phyloP scores from a whole-genome alignment of 1,140 invertebrate species.

The Lepidurus couesii region DNA sequence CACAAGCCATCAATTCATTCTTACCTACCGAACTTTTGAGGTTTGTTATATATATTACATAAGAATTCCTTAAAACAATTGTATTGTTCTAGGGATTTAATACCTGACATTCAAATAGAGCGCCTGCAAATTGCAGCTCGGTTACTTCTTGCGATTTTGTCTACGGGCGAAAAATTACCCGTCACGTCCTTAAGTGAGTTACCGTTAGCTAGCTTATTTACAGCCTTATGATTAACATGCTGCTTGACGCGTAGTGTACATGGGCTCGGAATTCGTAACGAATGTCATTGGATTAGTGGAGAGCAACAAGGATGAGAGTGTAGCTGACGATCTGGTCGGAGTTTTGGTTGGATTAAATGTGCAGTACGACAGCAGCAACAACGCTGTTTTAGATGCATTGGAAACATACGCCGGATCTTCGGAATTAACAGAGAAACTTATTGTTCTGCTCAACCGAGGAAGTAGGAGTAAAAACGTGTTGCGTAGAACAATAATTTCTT shows the following conservation, averaged over 20 bases:
- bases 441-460: constrained; percentile 6
- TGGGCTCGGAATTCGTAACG: background rate
- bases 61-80: background rate
- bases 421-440: background rate
- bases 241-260: background rate
- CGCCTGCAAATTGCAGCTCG: background rate
- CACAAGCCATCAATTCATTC: background rate
- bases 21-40: background rate
- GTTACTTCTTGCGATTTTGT: background rate
- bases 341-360: background rate
- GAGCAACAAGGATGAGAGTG: background rate
- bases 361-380: background rate
- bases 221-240: background rate
- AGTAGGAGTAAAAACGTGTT: background rate
- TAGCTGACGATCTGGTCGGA: background rate
- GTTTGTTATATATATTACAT: background rate
- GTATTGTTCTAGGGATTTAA: background rate
- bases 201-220: background rate
- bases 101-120: background rate
- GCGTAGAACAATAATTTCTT: background rate
- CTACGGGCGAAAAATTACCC: background rate
- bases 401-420: background rate
- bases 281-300: background rate
- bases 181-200: background rate
- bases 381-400: background rate